These are phyloP conservation scores for Drosophila mayaguana DNA, from an alignment of 2,888 invertebrate species.

Conservation along the genomic window DNA sequence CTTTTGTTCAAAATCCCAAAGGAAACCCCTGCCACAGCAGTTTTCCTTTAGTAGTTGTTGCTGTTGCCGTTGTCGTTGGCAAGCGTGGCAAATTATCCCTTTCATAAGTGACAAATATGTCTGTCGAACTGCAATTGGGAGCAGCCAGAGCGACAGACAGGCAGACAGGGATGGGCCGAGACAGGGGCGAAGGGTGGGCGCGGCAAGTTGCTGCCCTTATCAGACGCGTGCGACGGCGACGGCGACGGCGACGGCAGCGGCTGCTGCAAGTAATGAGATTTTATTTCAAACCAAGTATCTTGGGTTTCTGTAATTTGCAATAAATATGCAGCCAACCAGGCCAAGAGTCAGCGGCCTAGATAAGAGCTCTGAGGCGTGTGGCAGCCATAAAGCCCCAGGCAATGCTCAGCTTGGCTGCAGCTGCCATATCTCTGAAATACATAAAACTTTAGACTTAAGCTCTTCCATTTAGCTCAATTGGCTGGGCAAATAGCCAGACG, in stretches of 20 bases:
- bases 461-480: constrained; percentile 29
- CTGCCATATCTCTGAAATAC: constrained; percentile 5
- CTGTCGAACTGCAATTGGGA: constrained; percentile 42
- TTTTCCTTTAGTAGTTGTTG: constrained; percentile 1
- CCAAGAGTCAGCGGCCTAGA: constrained; percentile 44
- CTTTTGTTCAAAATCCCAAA: constrained; percentile 50
- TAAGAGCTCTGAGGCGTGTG: constrained; percentile 26
- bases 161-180: neutral
- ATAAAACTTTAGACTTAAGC: constrained; percentile 9
- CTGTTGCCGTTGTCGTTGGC: constrained; percentile 38
- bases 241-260: constrained; percentile 13
- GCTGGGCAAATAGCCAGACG: constrained; percentile 19
- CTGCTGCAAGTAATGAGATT: constrained; percentile 78
- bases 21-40: neutral
- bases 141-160: constrained; percentile 17
- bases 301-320: constrained; percentile 69
- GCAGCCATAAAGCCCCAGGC: constrained; percentile 37
- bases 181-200: neutral
- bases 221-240: constrained; percentile 39
- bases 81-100: constrained; percentile 78
- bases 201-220: constrained; percentile 47
- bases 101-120: constrained; percentile 79
- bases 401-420: constrained; percentile 10
- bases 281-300: constrained; percentile 61
- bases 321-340: constrained; percentile 68